Percentiles rank a stretch among this genome's conserved stretches.
These are phyloP conservation scores for Gallinago stenura DNA, from an alignment of 2,797 vertebrate species.

Conservation along the genomic window DNA sequence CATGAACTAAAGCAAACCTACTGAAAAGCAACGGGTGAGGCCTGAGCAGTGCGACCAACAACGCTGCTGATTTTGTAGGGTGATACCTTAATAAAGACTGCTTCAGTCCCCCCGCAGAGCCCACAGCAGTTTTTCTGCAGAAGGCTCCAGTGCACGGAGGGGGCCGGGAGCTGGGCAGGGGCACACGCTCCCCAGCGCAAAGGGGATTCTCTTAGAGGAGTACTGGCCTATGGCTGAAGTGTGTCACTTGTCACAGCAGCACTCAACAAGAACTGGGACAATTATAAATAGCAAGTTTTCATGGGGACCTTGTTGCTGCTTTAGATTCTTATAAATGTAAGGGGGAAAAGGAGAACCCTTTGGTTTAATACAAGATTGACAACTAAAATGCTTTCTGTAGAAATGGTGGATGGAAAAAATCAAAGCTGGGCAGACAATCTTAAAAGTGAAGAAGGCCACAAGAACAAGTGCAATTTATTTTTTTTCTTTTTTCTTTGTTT, in stretches of 20 bases:
- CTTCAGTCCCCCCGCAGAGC: background rate
- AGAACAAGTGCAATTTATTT: slow-evolving; percentile 78
- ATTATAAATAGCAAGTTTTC: slow-evolving; percentile 85
- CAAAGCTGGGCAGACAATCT: slow-evolving; percentile 78
- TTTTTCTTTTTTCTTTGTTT: background rate
- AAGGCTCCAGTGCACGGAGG: background rate
- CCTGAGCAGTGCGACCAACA: slow-evolving; percentile 36
- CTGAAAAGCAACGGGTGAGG: background rate
- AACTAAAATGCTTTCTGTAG: slow-evolving; percentile 71
- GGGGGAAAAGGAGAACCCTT: slow-evolving; percentile 75
- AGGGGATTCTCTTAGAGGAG: slow-evolving; percentile 35
- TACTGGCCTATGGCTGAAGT: slow-evolving; percentile 86
- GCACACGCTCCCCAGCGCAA: background rate
- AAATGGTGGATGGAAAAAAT: slow-evolving; percentile 72
- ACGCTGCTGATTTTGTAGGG: slow-evolving; percentile 60
- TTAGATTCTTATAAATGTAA: slow-evolving; percentile 86
- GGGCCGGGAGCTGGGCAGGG: background rate
- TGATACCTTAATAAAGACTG: slow-evolving; percentile 80
- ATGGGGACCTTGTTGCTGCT: slow-evolving; percentile 89
- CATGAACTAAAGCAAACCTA: slow-evolving; percentile 30
- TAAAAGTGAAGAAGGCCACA: slow-evolving; percentile 84
- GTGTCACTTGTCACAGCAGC: slow-evolving; percentile 87
- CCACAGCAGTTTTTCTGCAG: background rate
- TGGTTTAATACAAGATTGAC: slow-evolving; percentile 68
- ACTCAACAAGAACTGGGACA: slow-evolving; percentile 86